These are phyloP conservation scores for Meloidogyne hapla DNA, from an alignment of 1,140 invertebrate genomes.

Conservation along the genomic window DNA sequence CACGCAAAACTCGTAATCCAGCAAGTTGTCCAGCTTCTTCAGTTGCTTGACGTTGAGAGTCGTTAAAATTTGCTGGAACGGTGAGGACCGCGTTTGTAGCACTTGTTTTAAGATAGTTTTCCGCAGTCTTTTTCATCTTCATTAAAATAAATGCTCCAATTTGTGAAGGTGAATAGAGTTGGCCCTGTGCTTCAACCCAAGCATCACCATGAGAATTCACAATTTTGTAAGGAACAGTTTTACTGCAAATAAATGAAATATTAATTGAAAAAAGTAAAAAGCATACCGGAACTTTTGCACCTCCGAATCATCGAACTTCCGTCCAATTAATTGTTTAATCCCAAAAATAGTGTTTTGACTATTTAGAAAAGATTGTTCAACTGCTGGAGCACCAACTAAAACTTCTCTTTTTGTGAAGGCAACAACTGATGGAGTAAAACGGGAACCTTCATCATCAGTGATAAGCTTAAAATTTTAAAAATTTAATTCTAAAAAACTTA, in stretches of 20 bases:
- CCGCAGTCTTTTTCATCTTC: constrained; percentile 96
- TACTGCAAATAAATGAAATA: constrained; percentile 68
- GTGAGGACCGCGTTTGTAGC: constrained; percentile 90
- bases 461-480: too few species aligned
- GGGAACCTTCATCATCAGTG: too few species aligned
- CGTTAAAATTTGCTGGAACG: constrained; percentile 93
- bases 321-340: constrained; percentile 93
- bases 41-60: constrained; percentile 86
- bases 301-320: constrained; percentile 89
- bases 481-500: too few species aligned
- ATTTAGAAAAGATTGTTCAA: constrained; percentile 96
- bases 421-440: too few species aligned
- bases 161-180: constrained; percentile 90
- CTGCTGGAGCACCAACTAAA: constrained; percentile 94
- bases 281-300: constrained; percentile 89
- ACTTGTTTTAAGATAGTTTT: constrained; percentile 77
- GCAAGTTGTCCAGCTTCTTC: constrained; percentile 96
- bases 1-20: constrained; percentile 87
- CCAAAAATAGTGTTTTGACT: constrained; percentile 96
- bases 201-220: constrained; percentile 95
- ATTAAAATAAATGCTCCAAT: constrained; percentile 88
- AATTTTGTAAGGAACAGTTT: constrained; percentile 93
- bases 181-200: constrained; percentile 93
- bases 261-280: constrained; percentile 27
- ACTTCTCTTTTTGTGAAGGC: too few species aligned